Base-by-base conservation (phyloP, 2,113 vertebrate genomes). In the Perccottus glenii region DNA sequence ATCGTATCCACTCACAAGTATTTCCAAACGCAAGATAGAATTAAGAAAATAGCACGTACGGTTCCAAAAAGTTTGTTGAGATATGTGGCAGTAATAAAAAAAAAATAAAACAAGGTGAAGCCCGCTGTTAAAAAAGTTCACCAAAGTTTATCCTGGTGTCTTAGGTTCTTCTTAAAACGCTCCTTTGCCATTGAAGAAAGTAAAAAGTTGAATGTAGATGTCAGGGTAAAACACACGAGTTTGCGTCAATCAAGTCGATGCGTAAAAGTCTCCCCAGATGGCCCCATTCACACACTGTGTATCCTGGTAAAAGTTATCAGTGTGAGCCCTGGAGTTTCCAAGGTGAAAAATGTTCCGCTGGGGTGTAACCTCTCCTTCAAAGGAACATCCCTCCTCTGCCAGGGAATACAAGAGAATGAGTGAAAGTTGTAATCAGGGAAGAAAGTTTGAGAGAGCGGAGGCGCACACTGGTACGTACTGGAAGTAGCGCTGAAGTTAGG, bases 1-100 rank as follows among this genome's bases (percentile, higher is more conserved):
- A 96, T 96, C 83, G 70, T 91, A 81, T 88, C 88, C 88, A 72
- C 61, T 33, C 2, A 55, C 51, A 52, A 72, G 7, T 47, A 84
- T 59, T 64, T 45, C 75, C 73, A 57, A 77, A 65, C 3, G 8
- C 33, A 55, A 11, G 16, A 8, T 4, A 2, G 16, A 50, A 46
- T 15, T 4, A 8, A 38, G 52, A 56, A 59, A 58, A 67, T 38
- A 8, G 8, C 5, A 40, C 38, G 38, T 40, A 40, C 11, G 63
- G 78, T 81, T 72, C 73, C 47, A 40, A n/a, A 48, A 47, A 49
- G 60, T 50, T 56, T 36, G 77, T 35, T 2, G 51, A 50, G 44
- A 9, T 9, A 11, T 68, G 5, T 53, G 62, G 40, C 9, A 5
- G 16, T 10, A 33, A 42, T 8, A 53, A 33, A 15, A 12, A 49